A percentile compares a stretch with the other conserved stretches of the same genome.
These are phyloP conservation scores for Poeciliopsis occidentalis DNA, from an alignment of 2,113 vertebrate genomes.

Conservation along the genomic window DNA sequence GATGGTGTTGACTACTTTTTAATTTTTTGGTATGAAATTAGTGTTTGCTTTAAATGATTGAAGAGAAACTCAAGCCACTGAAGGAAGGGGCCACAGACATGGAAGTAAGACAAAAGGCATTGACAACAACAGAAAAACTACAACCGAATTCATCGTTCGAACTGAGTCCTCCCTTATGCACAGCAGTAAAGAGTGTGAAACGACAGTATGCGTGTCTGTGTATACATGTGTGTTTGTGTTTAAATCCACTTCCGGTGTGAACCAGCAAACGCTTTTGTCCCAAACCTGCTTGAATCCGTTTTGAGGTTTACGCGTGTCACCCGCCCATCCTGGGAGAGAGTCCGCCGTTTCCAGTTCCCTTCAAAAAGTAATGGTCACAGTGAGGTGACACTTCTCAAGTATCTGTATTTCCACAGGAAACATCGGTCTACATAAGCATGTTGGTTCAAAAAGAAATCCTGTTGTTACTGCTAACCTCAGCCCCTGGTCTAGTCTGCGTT, in stretches of 20 bases:
- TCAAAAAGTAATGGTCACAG: slow-evolving; percentile 87
- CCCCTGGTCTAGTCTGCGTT: slow-evolving; percentile 44
- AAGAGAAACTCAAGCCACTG: slow-evolving; percentile 58
- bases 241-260: slow-evolving; percentile 55
- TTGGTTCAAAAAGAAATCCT: slow-evolving; percentile 64
- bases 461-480: slow-evolving; percentile 58
- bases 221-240: slow-evolving; percentile 16
- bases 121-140: slow-evolving; percentile 77
- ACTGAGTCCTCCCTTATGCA: slow-evolving; percentile 58
- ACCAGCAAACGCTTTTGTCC: slow-evolving; percentile 49
- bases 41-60: slow-evolving; percentile 45
- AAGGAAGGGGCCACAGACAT: slow-evolving; percentile 55
- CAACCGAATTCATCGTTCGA: slow-evolving; percentile 69
- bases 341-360: slow-evolving; percentile 64
- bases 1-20: slow-evolving; percentile 59
- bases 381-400: slow-evolving; percentile 92
- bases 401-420: slow-evolving; percentile 99
- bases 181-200: slow-evolving; percentile 43
- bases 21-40: slow-evolving; percentile 39
- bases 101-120: slow-evolving; percentile 67
- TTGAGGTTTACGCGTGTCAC: slow-evolving; percentile 49
- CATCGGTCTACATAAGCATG: slow-evolving; percentile 79
- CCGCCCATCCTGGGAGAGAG: slow-evolving; percentile 14
- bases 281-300: slow-evolving; percentile 73
- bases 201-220: slow-evolving; percentile 16